These are phyloP conservation scores for Lissonota sp. DNA, from an alignment of 2,888 invertebrate species.

Conservation along the genomic window DNA sequence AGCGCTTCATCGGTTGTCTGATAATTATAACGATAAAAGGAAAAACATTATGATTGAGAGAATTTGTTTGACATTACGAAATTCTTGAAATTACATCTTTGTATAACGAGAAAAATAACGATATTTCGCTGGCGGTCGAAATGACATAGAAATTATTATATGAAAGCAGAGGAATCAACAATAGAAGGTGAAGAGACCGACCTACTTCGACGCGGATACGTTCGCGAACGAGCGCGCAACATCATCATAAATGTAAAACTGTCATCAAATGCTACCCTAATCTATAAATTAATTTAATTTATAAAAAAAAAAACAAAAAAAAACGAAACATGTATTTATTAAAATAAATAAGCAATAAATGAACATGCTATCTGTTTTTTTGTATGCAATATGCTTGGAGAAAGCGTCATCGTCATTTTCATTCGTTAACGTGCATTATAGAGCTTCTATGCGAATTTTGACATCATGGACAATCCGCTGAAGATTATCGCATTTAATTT, in stretches of 20 bases:
- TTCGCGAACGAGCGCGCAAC: slow-evolving; percentile 46
- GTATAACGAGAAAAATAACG: slow-evolving; percentile 30
- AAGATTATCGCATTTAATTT: no score
- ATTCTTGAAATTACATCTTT: slow-evolving; percentile 11
- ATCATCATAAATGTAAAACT: slow-evolving; percentile 67
- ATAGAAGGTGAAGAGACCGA: slow-evolving; percentile 62
- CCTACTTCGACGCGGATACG: slow-evolving; percentile 65
- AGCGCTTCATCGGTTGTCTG: slow-evolving; percentile 32
- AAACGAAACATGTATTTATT: slow-evolving; percentile 84
- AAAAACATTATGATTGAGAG: slow-evolving; percentile 16
- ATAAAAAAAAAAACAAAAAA: slow-evolving; percentile 80
- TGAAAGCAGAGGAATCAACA: slow-evolving; percentile 48
- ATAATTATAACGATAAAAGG: slow-evolving; percentile 16
- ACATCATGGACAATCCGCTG: no score
- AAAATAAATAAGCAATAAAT: slow-evolving; percentile 84
- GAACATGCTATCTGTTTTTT: slow-evolving; percentile 38
- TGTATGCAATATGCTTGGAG: slow-evolving; percentile 13
- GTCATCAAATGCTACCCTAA: slow-evolving; percentile 82
- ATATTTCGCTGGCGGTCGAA: slow-evolving; percentile 53
- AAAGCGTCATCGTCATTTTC: neutral
- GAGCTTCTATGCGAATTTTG: no score
- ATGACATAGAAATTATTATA: slow-evolving; percentile 40
- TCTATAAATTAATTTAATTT: slow-evolving; percentile 84
- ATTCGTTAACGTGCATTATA: no score
- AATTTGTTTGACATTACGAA: neutral